phyloP scores from a whole-genome alignment of 2,113 vertebrate genomes.

The Trachemys scripta region DNA sequence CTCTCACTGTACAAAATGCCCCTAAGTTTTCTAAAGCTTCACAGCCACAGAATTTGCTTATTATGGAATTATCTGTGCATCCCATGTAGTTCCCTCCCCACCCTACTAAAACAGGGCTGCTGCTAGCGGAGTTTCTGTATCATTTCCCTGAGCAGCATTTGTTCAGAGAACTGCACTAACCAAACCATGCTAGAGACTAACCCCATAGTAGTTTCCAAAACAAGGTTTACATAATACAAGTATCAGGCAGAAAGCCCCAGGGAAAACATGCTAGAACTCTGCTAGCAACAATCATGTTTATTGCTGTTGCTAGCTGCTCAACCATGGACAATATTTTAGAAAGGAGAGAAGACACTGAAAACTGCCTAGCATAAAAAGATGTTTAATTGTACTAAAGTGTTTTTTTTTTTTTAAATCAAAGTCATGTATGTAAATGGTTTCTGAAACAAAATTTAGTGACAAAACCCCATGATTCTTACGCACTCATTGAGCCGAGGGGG shows the following conservation, averaged over 20 bases:
- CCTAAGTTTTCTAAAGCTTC: background rate
- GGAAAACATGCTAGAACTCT: accelerated
- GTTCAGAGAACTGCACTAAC: background rate
- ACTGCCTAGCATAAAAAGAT: background rate
- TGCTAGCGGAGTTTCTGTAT: accelerated
- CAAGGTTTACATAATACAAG: accelerated
- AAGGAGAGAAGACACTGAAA: background rate
- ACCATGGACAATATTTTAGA: background rate
- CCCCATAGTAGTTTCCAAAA: background rate
- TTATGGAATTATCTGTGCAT: accelerated
- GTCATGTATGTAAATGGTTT: background rate
- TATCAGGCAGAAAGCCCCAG: background rate
- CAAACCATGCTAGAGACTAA: background rate
- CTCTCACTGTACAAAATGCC: accelerated
- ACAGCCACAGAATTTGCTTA: accelerated
- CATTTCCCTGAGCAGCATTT: background rate
- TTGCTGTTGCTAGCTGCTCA: accelerated
- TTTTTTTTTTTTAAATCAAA: background rate
- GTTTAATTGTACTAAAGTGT: background rate
- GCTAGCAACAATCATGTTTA: accelerated
- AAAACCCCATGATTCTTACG: background rate
- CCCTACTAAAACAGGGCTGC: accelerated
- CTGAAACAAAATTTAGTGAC: background rate
- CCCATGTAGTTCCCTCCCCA: accelerated
- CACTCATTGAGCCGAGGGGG: constrained; percentile 77